Base-by-base conservation (phyloP, 2,888 invertebrate genomes). In the Oscheius sp. region DNA sequence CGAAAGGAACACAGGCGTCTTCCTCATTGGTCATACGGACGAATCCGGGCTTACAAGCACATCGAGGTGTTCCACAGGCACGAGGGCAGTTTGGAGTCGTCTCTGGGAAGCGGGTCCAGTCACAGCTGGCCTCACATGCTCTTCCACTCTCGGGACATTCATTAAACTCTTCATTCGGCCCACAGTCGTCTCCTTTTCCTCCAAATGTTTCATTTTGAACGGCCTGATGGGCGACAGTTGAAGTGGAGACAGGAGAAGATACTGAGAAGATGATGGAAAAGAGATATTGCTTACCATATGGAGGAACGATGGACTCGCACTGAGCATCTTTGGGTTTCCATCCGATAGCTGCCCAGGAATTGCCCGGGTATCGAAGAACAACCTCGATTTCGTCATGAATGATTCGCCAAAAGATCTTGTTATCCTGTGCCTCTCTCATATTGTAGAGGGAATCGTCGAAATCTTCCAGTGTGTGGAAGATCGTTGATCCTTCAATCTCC, bases 341-440 rank as follows among this genome's bases (percentile, higher is more conserved):
- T n/a, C 96, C 96, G 5, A 96, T 80, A 6, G 91, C 94, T 2
- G 91, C 91, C 89, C 94, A 96, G 14, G 93, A 92, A 0, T 92
- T 92, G 1, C 93, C 91, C 79, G 94, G 93, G n/a, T 92, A 93
- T 54, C 92, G 90, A 88, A 95, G 90, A 0, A 94, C 90, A 26
- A 94, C 89, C 87, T 95, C 95, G 28, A 95, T 89, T 88, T 95
- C 95, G 62, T 81, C 77, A n/a, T 90, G 71, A 49, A 78, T 51
- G 17, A 95, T 90, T 59, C 92, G 90, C 94, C 94, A 95, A 88
- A 92, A 93, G 70, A 95, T 88, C 32, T 90, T 90, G 87, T 92
- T 92, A 8, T 73, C 74, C 72, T 91, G 90, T 14, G 91, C 90
- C 51, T 77, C 73, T 12, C 75, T 68, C 67, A 73, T 71, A 20